Evolutionary conservation across 2,113 vertebrate species (phyloP).

Genomic region (Rhinolophus ferrumequinum): DNA sequence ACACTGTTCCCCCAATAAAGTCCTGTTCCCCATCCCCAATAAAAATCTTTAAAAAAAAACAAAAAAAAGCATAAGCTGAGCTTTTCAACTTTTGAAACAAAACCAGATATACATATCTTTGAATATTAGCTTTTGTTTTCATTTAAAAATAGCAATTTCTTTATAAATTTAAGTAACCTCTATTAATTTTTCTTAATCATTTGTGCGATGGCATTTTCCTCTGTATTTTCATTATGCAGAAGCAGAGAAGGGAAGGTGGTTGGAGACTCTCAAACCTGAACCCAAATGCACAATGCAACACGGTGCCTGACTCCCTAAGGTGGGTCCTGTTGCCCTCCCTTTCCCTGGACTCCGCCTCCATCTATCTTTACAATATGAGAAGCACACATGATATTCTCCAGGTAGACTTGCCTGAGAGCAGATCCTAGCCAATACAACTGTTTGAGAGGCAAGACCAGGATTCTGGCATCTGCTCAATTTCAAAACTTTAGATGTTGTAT

Average conservation of each 20-base stretch:
- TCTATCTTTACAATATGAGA: neutral
- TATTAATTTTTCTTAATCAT: neutral
- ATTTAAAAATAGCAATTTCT: conserved; percentile 15
- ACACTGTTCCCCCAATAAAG: too few species aligned
- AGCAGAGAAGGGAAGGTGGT: neutral
- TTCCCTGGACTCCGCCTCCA: neutral
- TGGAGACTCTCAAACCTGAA: neutral
- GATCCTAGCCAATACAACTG: neutral
- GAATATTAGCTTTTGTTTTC: conserved; percentile 26
- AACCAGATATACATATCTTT: neutral
- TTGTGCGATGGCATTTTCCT: neutral
- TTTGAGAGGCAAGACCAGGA: neutral
- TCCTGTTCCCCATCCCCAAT: too few species aligned
- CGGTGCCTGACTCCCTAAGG: neutral
- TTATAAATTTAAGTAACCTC: neutral
- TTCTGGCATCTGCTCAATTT: neutral
- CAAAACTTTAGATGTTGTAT: neutral
- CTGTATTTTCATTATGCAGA: neutral
- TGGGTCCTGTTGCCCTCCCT: neutral
- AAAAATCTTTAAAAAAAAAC: too few species aligned
- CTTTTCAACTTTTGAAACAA: conserved; percentile 28
- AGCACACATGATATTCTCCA: neutral
- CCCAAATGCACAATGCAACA: neutral
- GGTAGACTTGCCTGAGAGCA: neutral
- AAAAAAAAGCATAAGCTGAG: neutral